Conservation (phyloP, 2,113 vertebrate genomes). For the Indicator maculatus region DNA sequence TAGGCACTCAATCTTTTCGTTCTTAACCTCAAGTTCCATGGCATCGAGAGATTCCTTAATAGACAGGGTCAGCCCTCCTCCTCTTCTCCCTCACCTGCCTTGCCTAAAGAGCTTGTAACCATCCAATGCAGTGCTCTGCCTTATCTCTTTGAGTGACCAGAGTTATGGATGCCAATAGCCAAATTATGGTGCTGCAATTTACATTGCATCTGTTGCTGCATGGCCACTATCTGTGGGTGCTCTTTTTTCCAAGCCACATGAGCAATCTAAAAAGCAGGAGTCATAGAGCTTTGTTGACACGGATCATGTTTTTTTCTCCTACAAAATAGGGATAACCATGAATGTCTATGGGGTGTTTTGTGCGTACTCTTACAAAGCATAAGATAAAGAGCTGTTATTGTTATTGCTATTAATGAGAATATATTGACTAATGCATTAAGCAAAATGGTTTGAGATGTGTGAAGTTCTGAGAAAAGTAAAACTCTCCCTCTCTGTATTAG, state of each 20-base stretch:
- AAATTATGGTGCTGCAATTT: background rate
- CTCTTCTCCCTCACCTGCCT: too few relatives aligned
- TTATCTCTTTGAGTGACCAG: background rate
- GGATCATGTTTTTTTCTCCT: background rate
- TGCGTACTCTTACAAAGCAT: background rate
- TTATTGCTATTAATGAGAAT: background rate
- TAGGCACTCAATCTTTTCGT: too few relatives aligned
- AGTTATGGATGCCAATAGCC: background rate
- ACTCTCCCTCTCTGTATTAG: background rate
- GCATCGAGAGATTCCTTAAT: too few relatives aligned
- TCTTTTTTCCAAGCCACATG: background rate
- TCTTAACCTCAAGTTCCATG: too few relatives aligned
- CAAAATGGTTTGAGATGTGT: background rate
- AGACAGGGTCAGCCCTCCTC: too few relatives aligned
- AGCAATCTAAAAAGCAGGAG: background rate
- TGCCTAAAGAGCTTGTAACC: too few relatives aligned
- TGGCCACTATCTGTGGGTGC: fast-evolving
- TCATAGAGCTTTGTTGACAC: background rate
- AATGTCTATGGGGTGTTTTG: background rate
- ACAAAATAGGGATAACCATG: background rate
- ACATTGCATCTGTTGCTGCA: background rate
- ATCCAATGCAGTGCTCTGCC: background rate
- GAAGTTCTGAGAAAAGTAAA: background rate
- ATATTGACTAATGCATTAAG: background rate
- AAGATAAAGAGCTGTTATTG: background rate